Evolutionary conservation across 2,888 invertebrate species (phyloP).

Genomic region (Rhingia rostrata): DNA sequence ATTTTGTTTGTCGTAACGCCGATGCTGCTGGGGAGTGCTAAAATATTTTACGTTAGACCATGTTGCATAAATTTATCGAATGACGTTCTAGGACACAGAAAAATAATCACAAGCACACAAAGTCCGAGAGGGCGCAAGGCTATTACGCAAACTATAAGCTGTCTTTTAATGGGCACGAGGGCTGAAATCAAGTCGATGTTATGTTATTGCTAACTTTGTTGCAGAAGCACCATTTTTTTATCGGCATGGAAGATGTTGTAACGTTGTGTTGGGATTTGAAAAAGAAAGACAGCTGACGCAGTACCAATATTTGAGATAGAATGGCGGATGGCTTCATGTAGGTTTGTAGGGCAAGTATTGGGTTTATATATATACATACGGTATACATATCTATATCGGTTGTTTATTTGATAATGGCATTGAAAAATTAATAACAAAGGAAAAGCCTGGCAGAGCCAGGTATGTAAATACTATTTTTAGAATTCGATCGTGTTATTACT

Average conservation of each 20-base stretch:
- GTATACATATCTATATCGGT: too few relatives aligned
- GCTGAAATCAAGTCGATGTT: conserved; percentile 61
- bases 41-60: conserved; percentile 67
- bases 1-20: conserved; percentile 66
- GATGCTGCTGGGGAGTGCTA: conserved; percentile 64
- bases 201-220: conserved; percentile 57
- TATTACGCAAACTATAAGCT: conserved; percentile 59
- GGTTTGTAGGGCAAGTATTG: too few relatives aligned
- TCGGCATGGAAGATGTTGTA: conserved; percentile 6
- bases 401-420: too few relatives aligned
- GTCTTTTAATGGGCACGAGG: conserved; percentile 50
- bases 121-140: conserved; percentile 3
- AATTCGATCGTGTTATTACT: too few relatives aligned
- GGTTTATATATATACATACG: too few relatives aligned
- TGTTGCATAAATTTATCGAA: conserved; percentile 70
- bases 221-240: conserved; percentile 1
- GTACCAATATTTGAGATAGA: not conserved
- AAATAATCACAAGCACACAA: too few relatives aligned
- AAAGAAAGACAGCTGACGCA: not conserved
- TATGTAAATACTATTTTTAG: too few relatives aligned
- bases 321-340: too few relatives aligned
- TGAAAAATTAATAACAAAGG: too few relatives aligned
- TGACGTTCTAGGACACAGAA: conserved; percentile 55
- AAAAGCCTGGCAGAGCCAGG: too few relatives aligned
- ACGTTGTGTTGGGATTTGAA: not conserved